These are phyloP conservation scores for Megaustenia siamemsis DNA, from an alignment of 2,888 invertebrate genomes.

Conservation along the genomic window DNA sequence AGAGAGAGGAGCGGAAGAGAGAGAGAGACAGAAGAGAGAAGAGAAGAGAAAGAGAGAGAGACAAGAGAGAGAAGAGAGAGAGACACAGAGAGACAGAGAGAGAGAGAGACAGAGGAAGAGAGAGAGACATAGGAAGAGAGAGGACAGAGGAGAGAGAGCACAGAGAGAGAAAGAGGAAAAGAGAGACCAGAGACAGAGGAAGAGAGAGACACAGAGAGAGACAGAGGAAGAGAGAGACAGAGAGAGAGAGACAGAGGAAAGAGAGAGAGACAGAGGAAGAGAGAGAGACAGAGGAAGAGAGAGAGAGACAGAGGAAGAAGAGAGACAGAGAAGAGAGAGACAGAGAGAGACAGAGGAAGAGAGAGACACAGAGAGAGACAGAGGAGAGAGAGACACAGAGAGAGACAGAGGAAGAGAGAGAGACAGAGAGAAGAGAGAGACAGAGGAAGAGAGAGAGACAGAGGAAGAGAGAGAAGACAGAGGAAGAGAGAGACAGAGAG, in stretches of 20 bases:
- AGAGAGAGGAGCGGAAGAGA: background rate
- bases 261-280: constrained; percentile 3
- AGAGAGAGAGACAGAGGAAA: no score
- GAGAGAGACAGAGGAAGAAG: background rate
- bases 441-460: background rate
- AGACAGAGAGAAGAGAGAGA: constrained; percentile 5
- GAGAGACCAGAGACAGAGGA: background rate
- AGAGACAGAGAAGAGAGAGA: background rate
- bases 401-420: background rate
- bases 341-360: constrained; percentile 19
- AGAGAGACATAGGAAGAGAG: background rate
- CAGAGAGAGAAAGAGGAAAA: background rate
- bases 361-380: background rate
- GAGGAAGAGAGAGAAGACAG: background rate
- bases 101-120: background rate
- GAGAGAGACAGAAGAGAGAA: background rate
- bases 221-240: background rate
- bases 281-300: constrained; percentile 1
- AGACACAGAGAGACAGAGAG: background rate
- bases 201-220: background rate
- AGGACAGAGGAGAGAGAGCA: background rate
- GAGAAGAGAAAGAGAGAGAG: constrained; percentile 2
- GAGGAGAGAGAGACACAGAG: background rate
- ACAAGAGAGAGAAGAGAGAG: background rate
- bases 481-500: background rate